Conservation (phyloP, 2,797 vertebrate genomes). For the Synaphobranchus kaupii region DNA sequence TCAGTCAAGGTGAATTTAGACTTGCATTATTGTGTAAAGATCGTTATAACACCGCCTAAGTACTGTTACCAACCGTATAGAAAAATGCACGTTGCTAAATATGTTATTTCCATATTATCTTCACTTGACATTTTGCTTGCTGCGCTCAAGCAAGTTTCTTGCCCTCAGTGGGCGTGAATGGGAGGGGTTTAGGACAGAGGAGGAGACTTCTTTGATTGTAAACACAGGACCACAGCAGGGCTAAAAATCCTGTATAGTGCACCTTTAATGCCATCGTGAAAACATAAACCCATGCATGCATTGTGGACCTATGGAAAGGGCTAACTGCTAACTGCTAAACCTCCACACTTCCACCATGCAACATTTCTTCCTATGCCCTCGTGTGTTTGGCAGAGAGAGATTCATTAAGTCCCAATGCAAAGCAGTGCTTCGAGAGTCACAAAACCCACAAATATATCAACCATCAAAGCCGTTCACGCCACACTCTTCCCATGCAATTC, state of each 20-base stretch:
- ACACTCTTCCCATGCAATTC: background rate
- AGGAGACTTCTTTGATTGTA: too few relatives aligned
- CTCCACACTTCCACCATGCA: slow-evolving; percentile 6
- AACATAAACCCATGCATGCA: background rate
- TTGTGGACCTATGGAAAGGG: background rate
- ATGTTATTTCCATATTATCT: too few relatives aligned
- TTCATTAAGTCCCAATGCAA: slow-evolving; percentile 32
- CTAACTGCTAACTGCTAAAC: slow-evolving; percentile 37
- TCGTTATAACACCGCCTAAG: too few relatives aligned
- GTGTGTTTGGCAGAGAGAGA: slow-evolving; percentile 34
- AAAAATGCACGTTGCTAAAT: too few relatives aligned
- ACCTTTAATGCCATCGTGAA: slow-evolving; percentile 18
- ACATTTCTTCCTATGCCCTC: slow-evolving; percentile 26
- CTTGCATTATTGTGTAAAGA: too few relatives aligned
- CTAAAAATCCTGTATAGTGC: background rate
- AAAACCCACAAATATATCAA: background rate
- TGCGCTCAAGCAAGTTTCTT: too few relatives aligned
- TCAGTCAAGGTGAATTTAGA: background rate
- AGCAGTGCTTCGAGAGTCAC: slow-evolving; percentile 3
- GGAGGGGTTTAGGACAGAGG: too few relatives aligned
- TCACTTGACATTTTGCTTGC: too few relatives aligned
- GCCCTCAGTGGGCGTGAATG: too few relatives aligned
- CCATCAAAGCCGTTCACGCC: background rate
- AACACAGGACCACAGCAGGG: too few relatives aligned
- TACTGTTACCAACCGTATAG: too few relatives aligned